Evolutionary conservation across 2,113 vertebrate genomes (phyloP), one percentile per base, ranked within the genome.

Genomic region (Chrysemys picta): DNA sequence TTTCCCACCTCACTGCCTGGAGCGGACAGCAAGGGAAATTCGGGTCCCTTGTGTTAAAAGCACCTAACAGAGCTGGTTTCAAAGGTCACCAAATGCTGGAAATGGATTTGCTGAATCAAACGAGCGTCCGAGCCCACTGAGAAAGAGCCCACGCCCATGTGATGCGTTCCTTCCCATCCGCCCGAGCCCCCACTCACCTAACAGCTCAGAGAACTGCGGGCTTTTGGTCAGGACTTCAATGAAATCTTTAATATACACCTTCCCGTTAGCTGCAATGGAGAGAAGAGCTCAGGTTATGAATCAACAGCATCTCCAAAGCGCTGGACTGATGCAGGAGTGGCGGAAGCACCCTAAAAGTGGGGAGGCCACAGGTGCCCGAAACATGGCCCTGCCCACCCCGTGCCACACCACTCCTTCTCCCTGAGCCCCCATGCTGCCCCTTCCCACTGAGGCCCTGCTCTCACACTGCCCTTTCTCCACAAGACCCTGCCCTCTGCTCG

Each of bases 231-330:
- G 85, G 52, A 62, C 47, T 78, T 78, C n/a, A 45, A 92, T 53
- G 54, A 92, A 92, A 49, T 87, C 90, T 87, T 62, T 92, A 54
- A 87, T 56, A 53, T 82, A 29, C n/a, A 92, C 52, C n/a, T 92
- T 92, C 45, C 85, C 69, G 8, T 35, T 62, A 45, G 47, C 90
- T 92, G 53, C 47, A 83, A 52, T 42, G 5, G 52, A 82, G 87
- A 49, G 27, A 76, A 47, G 57, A 49, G 16, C 62, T 69, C 62
- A 8, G 16, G 7, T 19, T n/a, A n/a, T 8, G 4, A 10, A 57
- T 57, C 24, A 16, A 35, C 12, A 14, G 62, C 31, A 35, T 14
- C 29, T 4, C 25, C 56, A 0, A 35, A 35, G 16, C 2, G 35
- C 16, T 69, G 16, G 31, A n/a, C 31, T 8, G 1, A n/a, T 4